These are phyloP conservation scores for Poecilus cupreus DNA, from an alignment of 2,888 invertebrate species.

Conservation along the genomic window DNA sequence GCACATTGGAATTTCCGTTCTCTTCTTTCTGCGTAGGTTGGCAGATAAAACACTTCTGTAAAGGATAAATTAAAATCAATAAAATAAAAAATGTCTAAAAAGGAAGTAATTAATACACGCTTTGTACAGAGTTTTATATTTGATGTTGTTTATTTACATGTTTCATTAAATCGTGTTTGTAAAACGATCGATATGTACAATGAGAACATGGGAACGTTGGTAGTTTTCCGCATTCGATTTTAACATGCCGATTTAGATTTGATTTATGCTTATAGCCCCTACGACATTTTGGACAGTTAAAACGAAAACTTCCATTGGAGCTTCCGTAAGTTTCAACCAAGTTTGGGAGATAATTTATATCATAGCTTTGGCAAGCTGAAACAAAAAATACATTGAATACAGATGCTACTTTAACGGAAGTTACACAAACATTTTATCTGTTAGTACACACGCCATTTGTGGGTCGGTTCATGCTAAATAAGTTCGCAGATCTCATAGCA, in stretches of 20 bases:
- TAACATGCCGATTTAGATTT: slow-evolving; percentile 67
- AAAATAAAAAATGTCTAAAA: not conserved
- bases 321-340: not conserved
- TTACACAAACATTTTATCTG: too few species aligned
- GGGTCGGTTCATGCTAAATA: too few species aligned
- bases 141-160: slow-evolving; percentile 21
- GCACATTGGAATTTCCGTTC: slow-evolving; percentile 63
- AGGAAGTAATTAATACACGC: not conserved
- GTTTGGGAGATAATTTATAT: not conserved
- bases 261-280: slow-evolving; percentile 16
- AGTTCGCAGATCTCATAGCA: too few species aligned
- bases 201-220: slow-evolving; percentile 71
- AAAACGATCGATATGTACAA: slow-evolving; percentile 64
- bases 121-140: not conserved
- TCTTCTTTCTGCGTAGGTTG: slow-evolving; percentile 8
- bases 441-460: too few species aligned
- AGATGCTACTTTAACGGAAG: not conserved
- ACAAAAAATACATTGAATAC: not conserved
- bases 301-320: not conserved
- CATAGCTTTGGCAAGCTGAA: not conserved
- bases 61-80: not conserved
- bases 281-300: slow-evolving; percentile 1
- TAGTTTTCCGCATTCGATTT: slow-evolving; percentile 69
- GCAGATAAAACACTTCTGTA: not conserved
- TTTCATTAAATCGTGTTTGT: slow-evolving; percentile 4